These are phyloP conservation scores for Scolopax bukidnonensis DNA, from an alignment of 2,797 vertebrate genomes.

Conservation along the genomic window DNA sequence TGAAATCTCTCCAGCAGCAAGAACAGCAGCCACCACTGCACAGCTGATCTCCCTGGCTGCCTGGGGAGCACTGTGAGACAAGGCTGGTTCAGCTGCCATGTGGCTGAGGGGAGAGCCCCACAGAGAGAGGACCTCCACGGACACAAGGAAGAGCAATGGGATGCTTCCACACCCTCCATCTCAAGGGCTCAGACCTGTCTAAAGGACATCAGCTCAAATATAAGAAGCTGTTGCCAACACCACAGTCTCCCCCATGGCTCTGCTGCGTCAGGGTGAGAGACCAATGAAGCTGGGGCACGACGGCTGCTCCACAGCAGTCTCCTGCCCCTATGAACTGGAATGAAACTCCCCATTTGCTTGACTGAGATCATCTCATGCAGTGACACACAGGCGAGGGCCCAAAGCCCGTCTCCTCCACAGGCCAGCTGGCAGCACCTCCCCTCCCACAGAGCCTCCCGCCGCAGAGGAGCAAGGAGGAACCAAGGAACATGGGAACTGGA, in stretches of 20 bases:
- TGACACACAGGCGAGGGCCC: fast-evolving
- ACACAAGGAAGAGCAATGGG: background rate
- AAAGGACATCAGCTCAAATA: background rate
- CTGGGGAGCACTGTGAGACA: background rate
- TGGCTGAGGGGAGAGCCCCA: background rate
- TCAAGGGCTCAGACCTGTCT: background rate
- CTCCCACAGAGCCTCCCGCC: background rate
- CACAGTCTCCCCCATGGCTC: background rate
- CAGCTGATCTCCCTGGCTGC: background rate
- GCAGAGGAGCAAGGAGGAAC: fast-evolving
- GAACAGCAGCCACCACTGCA: too few species aligned
- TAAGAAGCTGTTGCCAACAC: background rate
- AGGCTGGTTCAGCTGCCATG: background rate
- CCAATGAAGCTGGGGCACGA: background rate
- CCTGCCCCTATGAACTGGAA: background rate
- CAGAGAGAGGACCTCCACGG: background rate
- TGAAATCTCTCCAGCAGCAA: background rate
- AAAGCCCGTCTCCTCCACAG: background rate
- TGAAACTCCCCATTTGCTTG: background rate
- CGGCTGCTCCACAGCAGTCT: background rate
- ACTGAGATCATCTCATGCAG: background rate
- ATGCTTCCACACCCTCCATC: background rate
- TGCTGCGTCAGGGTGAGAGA: background rate
- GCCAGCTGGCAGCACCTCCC: background rate
- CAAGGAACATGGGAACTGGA: background rate